phyloP scores from a whole-genome alignment of 30 jellyfish, hydroid and myxozoan species.

The Turritopsis dohrnii region DNA sequence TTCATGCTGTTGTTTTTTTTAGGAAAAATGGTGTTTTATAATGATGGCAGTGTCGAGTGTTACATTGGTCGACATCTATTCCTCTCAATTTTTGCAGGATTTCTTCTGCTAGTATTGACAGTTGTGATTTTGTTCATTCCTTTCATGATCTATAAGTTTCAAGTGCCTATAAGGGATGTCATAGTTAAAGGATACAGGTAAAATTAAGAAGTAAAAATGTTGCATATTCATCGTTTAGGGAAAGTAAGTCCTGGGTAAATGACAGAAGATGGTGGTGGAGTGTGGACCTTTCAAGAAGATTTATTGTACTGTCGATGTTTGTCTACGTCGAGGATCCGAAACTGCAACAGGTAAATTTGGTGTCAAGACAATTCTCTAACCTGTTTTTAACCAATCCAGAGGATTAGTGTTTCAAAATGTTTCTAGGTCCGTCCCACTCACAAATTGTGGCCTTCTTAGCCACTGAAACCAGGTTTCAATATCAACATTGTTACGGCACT shows the following conservation, averaged over 20 bases:
- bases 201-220: not conserved
- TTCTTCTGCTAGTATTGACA: constrained; percentile 15
- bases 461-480: no score
- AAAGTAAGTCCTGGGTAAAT: not conserved
- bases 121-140: constrained; percentile 35
- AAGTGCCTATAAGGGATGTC: constrained; percentile 25
- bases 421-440: no score
- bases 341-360: not conserved
- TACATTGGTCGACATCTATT: constrained; percentile 35
- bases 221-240: not conserved
- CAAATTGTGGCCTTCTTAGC: no score
- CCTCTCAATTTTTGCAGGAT: constrained; percentile 25
- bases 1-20: not conserved
- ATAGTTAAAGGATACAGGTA: constrained; percentile 47
- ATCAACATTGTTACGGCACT: no score
- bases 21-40: constrained; percentile 39
- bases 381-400: no score
- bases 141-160: not conserved
- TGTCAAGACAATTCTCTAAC: no score
- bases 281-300: not conserved
- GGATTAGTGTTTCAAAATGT: no score
- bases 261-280: constrained; percentile 32
- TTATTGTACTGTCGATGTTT: not conserved
- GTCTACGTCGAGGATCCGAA: not conserved
- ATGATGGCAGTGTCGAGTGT: constrained; percentile 60